Evolutionary conservation across 2,113 vertebrate species (phyloP).

Genomic region (Heterocephalus glaber): DNA sequence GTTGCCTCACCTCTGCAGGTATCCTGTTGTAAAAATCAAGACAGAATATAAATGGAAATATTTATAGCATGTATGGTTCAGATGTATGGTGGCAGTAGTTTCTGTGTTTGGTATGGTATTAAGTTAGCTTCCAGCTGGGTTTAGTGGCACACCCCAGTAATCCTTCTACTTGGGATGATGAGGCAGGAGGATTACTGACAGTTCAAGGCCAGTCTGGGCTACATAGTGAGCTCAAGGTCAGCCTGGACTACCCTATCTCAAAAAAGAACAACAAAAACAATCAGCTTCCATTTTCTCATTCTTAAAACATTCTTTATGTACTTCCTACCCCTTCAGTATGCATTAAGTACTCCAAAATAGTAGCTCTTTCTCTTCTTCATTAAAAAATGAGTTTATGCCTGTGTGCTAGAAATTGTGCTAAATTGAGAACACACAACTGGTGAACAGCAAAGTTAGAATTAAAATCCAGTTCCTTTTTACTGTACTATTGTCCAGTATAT

Average conservation of each 20-base stretch:
- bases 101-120: background rate
- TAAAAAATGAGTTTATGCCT: background rate
- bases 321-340: background rate
- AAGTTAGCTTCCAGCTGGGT: background rate
- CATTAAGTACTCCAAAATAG: background rate
- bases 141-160: too few species aligned
- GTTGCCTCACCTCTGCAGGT: background rate
- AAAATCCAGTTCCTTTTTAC: background rate
- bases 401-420: background rate
- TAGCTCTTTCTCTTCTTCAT: background rate
- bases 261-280: background rate
- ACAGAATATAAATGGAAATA: background rate
- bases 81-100: background rate
- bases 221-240: too few species aligned
- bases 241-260: background rate
- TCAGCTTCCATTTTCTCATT: background rate
- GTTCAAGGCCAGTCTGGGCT: too few species aligned
- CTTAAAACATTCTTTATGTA: background rate
- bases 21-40: background rate
- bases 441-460: conserved; percentile 10
- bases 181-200: too few species aligned
- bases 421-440: background rate
- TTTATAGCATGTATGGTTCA: background rate
- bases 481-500: background rate
- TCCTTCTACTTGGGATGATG: too few species aligned